Evolutionary conservation across 2,797 vertebrate species (phyloP).

Genomic region (Muscicapa comitata): DNA sequence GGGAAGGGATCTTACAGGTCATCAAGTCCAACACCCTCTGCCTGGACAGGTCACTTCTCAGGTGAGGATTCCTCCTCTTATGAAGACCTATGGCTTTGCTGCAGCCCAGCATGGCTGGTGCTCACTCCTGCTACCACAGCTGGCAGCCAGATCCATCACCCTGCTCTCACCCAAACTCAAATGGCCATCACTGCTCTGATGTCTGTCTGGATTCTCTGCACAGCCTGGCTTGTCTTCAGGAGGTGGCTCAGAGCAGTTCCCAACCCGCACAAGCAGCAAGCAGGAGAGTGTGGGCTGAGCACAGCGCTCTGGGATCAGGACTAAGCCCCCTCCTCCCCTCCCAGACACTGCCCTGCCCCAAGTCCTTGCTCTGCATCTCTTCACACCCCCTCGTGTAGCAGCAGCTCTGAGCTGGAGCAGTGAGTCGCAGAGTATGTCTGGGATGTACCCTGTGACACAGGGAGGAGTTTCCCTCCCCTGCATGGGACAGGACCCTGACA

Average conservation of each 20-base stretch:
- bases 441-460: fast-evolving
- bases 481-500: neutral
- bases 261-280: fast-evolving
- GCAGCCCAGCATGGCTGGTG: neutral
- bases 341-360: neutral
- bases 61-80: neutral
- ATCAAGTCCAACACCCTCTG: neutral
- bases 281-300: neutral
- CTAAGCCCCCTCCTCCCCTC: neutral
- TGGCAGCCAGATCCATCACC: neutral
- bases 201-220: neutral
- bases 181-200: fast-evolving
- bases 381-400: fast-evolving
- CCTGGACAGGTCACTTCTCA: neutral
- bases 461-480: neutral
- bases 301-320: neutral
- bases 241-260: neutral
- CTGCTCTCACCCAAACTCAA: neutral
- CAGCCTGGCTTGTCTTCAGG: neutral
- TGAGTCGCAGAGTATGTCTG: fast-evolving
- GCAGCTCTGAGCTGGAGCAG: neutral
- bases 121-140: neutral
- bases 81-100: neutral
- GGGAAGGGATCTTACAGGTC: neutral
- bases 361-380: neutral